Evolutionary conservation across 1,140 invertebrate genomes (phyloP), one percentile per base, ranked within the genome.

Genomic region (Mizuhopecten yessoensis): DNA sequence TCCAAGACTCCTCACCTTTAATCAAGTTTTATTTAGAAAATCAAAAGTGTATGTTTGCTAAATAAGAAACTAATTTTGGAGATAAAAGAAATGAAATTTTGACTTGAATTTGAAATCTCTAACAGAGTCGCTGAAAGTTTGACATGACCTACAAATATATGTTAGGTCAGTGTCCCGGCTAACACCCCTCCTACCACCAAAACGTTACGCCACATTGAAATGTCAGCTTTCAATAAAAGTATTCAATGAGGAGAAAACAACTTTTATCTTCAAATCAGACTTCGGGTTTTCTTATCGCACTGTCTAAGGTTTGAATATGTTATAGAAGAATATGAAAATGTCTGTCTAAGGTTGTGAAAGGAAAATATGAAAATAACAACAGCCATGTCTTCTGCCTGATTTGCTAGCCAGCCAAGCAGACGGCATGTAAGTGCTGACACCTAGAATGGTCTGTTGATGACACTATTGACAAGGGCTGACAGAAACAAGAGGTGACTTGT

Each of bases 301-400:
- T n/a, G 57, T 75, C 57, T 29, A 75, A 17, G 5, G 57, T 29
- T n/a, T 75, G 57, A 75, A 75, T 29, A 29, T 29, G 3, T 29
- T 75, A 75, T 75, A 11, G 57, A 75, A 75, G 57, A 75, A 75
- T 75, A 75, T 75, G 57, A 75, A 75, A 29, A 75, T 75, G n/a
- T 75, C 57, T 75, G 57, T 75, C 57, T 75, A 9, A 29, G 57
- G 23, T 29, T 75, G n/a, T 75, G 57, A 75, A 75, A 75, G 57
- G 57, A 75, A 49, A 75, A 75, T 75, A 75, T 75, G 57, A 75
- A 75, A 75, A 75, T 75, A 75, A 75, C 57, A 75, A 75, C 23
- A 75, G n/a, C n/a, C 23, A 29, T 9, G 23, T 75, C 57, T 75
- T 75, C 57, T 29, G n/a, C 57, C 57, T 29, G 57, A 75, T 75